Base-by-base conservation (phyloP, 2,888 invertebrate genomes). In the Agrotis segetum region DNA sequence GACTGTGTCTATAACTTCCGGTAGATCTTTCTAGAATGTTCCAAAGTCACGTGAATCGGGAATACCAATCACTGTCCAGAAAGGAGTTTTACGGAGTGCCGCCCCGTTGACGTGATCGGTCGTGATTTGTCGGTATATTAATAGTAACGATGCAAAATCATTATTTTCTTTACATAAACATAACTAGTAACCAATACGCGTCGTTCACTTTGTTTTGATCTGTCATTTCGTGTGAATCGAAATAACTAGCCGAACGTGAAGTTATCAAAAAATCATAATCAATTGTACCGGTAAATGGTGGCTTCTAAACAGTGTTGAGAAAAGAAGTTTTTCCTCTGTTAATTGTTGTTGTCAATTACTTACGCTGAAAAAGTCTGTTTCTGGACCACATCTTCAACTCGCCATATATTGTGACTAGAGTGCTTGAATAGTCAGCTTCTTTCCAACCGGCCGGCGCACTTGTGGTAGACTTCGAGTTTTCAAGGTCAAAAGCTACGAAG, bases 141-240 rank as follows among this genome's bases (percentile, higher is more conserved):
- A 40, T 44, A 34, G 59, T 46, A 40, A 60, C 53, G 9, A 21
- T n/a, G 9, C 17, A 60, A 68, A 46, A 77, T 69, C 55, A 69
- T 77, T 56, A 77, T 21, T 76, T 34, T 19, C 14, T 19, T 24
- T 14, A 52, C 21, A 68, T 49, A 59, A 19, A 47, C 7, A 65
- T 58, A 66, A 19, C 17, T 24, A 16, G 47, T 34, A 56, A 34
- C 34, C n/a, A 34, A 56, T 34, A 9, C n/a, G 34, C n/a, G 34
- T 11, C 13, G 56, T n/a, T n/a, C n/a, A 56, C n/a, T 34, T 34
- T 34, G 11, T 3, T 19, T 19, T 6, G 6, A 34, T 6, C 14
- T 7, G 13, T 6, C n/a, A 34, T 14, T 0, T 7, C 11, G 34
- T 19, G n/a, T 6, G n/a, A 56, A 34, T n/a, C 56, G n/a, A 17